These are phyloP conservation scores for Pseudomyrmex cubaensis DNA, from an alignment of 1,140 invertebrate genomes.

Conservation along the genomic window DNA sequence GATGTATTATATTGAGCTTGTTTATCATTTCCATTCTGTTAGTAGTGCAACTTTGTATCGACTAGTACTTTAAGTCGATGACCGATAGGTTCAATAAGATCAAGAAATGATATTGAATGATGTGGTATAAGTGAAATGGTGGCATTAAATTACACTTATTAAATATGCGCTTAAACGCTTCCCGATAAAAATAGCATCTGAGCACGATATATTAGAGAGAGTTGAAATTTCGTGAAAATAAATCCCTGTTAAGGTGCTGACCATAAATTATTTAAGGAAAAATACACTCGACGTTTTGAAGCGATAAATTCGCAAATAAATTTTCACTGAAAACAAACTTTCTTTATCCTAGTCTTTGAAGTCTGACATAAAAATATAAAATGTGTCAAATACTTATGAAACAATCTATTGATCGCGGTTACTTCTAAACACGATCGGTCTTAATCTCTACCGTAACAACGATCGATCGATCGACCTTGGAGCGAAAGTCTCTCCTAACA, in stretches of 20 bases:
- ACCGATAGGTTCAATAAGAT: constrained; percentile 24
- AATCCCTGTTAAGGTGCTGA: neutral
- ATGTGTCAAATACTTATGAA: constrained; percentile 15
- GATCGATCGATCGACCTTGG: constrained; percentile 67
- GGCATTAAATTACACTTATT: constrained; percentile 25
- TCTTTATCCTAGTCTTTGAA: neutral
- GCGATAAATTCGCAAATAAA: neutral
- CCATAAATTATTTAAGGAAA: neutral
- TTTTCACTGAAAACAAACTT: neutral
- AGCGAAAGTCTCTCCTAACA: constrained; percentile 30
- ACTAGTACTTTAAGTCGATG: constrained; percentile 36
- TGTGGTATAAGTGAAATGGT: neutral
- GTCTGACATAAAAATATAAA: neutral
- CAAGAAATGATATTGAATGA: constrained; percentile 8
- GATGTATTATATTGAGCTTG: too few relatives aligned
- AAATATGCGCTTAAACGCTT: neutral
- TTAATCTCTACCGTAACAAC: constrained; percentile 32
- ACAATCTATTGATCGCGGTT: constrained; percentile 36
- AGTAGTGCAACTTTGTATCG: neutral
- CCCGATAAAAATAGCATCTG: constrained; percentile 31
- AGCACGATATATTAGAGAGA: neutral
- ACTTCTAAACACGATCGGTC: constrained; percentile 42
- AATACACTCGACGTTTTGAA: neutral
- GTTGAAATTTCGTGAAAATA: neutral
- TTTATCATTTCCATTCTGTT: too few relatives aligned